Base-by-base conservation (phyloP, 1,140 invertebrate species). In the Andricus grossulariae region DNA sequence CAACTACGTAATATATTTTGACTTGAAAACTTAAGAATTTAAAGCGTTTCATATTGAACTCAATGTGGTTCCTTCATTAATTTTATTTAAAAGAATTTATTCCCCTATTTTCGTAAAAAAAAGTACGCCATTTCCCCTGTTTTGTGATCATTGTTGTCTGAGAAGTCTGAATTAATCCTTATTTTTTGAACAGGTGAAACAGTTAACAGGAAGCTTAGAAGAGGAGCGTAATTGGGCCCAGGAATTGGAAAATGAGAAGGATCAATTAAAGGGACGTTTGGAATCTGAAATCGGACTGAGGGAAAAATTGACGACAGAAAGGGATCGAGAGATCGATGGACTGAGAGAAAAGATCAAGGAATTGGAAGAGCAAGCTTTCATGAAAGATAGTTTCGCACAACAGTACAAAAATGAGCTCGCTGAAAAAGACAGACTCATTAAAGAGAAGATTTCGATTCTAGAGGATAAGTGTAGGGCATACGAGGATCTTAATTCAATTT, bases 311-410 rank as follows among this genome's bases (percentile, higher is more conserved):
- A 75, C 82, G 0, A 25, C 50, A 0, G 86, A 90, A n/a, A 87
- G 79, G 73, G 79, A 87, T 39, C 76, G 25, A 7, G 89, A 89
- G 45, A 83, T 89, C 2, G 87, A 90, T 7, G 57, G 60, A 8
- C 32, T 90, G 12, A 78, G 89, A 13, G 84, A 87, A 19, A 85
- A 83, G 50, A 79, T 91, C 2, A 86, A 86, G 75, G 89, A 91
- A 32, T 78, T 93, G 51, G 90, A 92, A 18, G 90, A 92, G 16
- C 88, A 92, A 52, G 85, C 88, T 7, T 81, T 89, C 7, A 90
- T 82, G 72, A 86, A 82, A 25, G 89, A 91, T 12, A 83, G 80
- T 45, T 11, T 80, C 8, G 52, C 85, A 3, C 88, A 91, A 54
- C 88, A 90, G 39, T 83, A 85, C 11, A 87, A 83, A 72, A 89